These are phyloP conservation scores for Ostrea edulis DNA, from an alignment of 1,140 invertebrate genomes.

Conservation along the genomic window DNA sequence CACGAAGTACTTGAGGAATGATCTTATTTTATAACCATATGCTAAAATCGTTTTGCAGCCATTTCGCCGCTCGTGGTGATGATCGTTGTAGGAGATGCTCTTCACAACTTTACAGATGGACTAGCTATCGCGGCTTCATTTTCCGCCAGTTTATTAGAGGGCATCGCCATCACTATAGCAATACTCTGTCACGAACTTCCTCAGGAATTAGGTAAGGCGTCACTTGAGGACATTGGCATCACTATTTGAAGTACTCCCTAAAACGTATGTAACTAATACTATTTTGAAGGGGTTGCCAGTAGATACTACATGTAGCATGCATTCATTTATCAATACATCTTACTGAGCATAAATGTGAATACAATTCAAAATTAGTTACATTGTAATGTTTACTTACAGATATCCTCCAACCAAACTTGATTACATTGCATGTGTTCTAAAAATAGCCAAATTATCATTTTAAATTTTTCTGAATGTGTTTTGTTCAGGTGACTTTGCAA, in stretches of 20 bases:
- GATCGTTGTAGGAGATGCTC: slow-evolving; percentile 77
- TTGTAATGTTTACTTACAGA: no score
- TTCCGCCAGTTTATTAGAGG: slow-evolving; percentile 90
- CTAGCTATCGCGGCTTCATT: slow-evolving; percentile 88
- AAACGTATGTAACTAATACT: no score
- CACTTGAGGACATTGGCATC: background rate
- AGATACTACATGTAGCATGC: no score
- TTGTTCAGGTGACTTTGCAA: slow-evolving; percentile 90
- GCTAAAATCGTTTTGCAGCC: slow-evolving; percentile 28
- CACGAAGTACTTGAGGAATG: no score
- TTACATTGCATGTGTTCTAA: background rate
- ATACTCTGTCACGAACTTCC: slow-evolving; percentile 97
- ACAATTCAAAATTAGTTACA: no score
- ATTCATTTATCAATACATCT: no score
- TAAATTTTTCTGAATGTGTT: background rate
- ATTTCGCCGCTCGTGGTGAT: slow-evolving; percentile 53
- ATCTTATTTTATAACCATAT: no score
- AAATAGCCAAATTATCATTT: background rate
- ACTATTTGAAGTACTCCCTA: no score
- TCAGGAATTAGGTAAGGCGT: slow-evolving; percentile 89
- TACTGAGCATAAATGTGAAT: no score
- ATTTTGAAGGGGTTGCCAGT: no score
- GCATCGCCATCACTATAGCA: slow-evolving; percentile 94
- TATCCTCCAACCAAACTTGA: background rate
- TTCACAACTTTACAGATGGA: slow-evolving; percentile 82